These are phyloP conservation scores for Drosophila equinoxialis DNA, from an alignment of 1,140 invertebrate species.

Conservation along the genomic window DNA sequence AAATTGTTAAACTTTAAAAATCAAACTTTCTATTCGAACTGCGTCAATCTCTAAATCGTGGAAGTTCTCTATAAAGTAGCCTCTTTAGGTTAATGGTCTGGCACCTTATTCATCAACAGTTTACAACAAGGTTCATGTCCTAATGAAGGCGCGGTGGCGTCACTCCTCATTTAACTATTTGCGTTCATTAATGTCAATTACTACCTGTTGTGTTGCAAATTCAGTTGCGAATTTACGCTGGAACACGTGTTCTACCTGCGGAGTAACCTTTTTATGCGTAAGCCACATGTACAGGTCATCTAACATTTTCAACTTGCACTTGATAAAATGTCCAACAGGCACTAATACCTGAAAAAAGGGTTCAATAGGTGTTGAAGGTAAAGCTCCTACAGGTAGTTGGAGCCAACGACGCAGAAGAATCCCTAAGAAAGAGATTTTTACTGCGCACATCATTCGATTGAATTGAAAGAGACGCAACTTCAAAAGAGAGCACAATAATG, in stretches of 20 bases:
- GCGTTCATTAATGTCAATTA: conserved; percentile 32
- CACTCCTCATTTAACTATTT: not conserved
- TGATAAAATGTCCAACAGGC: not conserved
- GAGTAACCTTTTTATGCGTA: not conserved
- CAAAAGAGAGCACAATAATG: not conserved
- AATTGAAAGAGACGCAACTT: not conserved
- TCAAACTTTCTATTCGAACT: too few species aligned
- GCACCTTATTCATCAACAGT: too few species aligned
- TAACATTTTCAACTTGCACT: not conserved
- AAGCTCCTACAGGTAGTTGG: conserved; percentile 7
- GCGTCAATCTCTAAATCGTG: too few species aligned
- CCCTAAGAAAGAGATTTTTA: not conserved
- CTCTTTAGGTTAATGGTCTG: too few species aligned
- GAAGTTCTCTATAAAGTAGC: too few species aligned
- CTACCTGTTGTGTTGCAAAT: conserved; percentile 26
- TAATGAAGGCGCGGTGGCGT: too few species aligned
- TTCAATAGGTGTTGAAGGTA: not conserved
- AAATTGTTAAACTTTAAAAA: too few species aligned
- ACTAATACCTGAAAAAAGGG: not conserved
- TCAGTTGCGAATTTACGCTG: not conserved
- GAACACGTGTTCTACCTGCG: not conserved
- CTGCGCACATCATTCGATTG: not conserved
- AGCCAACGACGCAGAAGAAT: conserved; percentile 9
- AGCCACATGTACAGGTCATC: not conserved
- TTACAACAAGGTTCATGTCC: too few species aligned